These are phyloP conservation scores for Nothobranchius kuhntae DNA, from an alignment of 2,113 vertebrate genomes.

Conservation along the genomic window DNA sequence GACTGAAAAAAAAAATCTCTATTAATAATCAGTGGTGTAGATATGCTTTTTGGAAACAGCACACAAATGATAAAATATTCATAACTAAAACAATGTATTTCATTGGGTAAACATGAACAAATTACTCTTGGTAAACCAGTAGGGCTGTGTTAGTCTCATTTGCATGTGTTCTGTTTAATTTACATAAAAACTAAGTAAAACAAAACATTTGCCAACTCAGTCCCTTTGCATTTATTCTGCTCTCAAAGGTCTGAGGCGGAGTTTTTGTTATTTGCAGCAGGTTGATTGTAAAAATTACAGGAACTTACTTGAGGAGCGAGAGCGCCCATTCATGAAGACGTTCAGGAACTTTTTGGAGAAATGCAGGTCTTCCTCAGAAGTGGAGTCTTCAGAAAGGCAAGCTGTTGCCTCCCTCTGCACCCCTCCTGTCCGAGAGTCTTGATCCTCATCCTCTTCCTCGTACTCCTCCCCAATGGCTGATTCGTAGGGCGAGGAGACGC, in stretches of 20 bases:
- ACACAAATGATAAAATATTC: background rate
- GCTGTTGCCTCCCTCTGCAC: slow-evolving; percentile 78
- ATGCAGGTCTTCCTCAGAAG: slow-evolving; percentile 87
- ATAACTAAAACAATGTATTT: too few relatives aligned
- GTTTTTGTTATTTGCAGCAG: background rate
- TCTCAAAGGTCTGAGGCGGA: background rate
- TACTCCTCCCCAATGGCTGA: slow-evolving; percentile 92
- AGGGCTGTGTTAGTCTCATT: background rate
- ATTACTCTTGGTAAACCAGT: background rate
- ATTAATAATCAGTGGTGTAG: too few relatives aligned
- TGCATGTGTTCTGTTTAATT: background rate
- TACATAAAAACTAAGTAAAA: background rate
- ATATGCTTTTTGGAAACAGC: too few relatives aligned
- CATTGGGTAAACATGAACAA: too few relatives aligned
- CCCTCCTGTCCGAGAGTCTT: slow-evolving; percentile 58
- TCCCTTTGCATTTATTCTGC: background rate
- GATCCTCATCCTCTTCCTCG: slow-evolving; percentile 86
- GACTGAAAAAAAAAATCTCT: too few relatives aligned
- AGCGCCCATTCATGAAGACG: slow-evolving; percentile 95
- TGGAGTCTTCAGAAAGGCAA: slow-evolving; percentile 90
- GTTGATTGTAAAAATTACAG: background rate
- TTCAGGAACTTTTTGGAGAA: slow-evolving; percentile 99
- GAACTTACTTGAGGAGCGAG: slow-evolving; percentile 95
- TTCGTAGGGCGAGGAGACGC: slow-evolving; percentile 93
- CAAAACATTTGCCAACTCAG: background rate